Evolutionary conservation across 1,140 invertebrate genomes (phyloP), one percentile per base, ranked within the genome.

Genomic region (Dermatophagoides farinae): DNA sequence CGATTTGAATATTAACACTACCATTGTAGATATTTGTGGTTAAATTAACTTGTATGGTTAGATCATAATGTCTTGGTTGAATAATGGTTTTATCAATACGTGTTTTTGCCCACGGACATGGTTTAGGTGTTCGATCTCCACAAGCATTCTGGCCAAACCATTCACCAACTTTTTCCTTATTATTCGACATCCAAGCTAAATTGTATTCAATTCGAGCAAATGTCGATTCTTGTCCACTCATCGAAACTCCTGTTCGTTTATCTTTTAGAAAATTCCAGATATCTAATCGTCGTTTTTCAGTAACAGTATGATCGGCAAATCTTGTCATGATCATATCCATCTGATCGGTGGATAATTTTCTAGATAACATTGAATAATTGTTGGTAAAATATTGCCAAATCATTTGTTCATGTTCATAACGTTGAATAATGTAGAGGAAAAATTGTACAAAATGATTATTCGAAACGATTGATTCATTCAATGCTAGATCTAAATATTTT

Each of bases 41-140:
- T 22, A 90, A 70, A 69, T 88, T 76, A 0, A 87, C 86, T 59
- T 80, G 73, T 39, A 91, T 70, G 2, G 74, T 76, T 1, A 92
- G 69, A 60, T 84, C 79, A 68, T 93, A 92, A 65, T 81, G 78
- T 0, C 75, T 62, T 0, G 88, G 87, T 14, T 18, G 22, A 38
- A 73, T 71, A 0, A 86, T 75, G 57, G 79, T 73, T 9, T 71
- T 69, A 0, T 85, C 79, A 47, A 93, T 72, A 38, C 83, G 75
- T 1, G 44, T 43, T 12, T 39, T 39, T 11, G 41, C 50, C 60
- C 60, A 65, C 0, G 65, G 65, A 60, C 58, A 60, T 20, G 44
- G 31, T 31, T 31, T 6, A 25, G 53, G 53, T n/a, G 38, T 50
- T 49, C 2, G 9, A 20, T 14, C 1, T 16, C 58, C 58, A 52